Conservation (phyloP, 2,113 vertebrate genomes). For the Pogona vitticeps region DNA sequence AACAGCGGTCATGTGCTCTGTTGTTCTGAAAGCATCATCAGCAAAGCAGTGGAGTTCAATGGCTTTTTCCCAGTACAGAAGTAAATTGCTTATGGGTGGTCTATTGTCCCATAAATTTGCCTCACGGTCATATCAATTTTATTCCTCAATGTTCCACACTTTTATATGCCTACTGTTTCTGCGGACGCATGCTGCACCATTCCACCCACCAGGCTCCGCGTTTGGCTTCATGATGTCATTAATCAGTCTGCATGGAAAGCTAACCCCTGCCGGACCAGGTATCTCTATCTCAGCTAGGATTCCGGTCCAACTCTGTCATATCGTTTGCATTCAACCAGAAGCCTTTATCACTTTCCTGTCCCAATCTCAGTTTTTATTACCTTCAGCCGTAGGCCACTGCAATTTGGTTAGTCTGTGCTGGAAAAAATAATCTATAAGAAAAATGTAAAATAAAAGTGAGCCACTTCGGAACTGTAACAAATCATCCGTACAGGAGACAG, state of each 20-base stretch:
- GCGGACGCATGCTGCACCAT: not conserved
- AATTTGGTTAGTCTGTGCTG: no score
- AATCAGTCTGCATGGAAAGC: not conserved
- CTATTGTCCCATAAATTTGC: not conserved
- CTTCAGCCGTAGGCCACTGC: no score
- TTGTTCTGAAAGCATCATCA: no score
- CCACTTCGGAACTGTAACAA: no score
- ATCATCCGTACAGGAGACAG: no score
- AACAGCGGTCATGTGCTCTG: not conserved
- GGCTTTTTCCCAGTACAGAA: not conserved
- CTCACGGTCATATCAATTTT: not conserved
- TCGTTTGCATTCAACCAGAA: not conserved
- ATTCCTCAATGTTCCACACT: not conserved
- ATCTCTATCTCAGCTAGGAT: not conserved
- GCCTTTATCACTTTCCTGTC: no score
- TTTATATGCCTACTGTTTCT: conserved; percentile 1
- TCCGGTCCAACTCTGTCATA: not conserved
- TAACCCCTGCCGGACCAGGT: not conserved
- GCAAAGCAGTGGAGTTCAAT: not conserved
- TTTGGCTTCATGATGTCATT: not conserved
- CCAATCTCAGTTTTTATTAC: not conserved
- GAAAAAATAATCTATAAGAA: no score
- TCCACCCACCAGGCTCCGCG: not conserved
- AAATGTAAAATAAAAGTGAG: no score
- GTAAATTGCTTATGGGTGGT: conserved; percentile 1